Percentiles rank a stretch among this genome's conserved stretches.
Evolutionary conservation across 1,140 invertebrate species (phyloP).

Genomic region (Mylabris phalerata): DNA sequence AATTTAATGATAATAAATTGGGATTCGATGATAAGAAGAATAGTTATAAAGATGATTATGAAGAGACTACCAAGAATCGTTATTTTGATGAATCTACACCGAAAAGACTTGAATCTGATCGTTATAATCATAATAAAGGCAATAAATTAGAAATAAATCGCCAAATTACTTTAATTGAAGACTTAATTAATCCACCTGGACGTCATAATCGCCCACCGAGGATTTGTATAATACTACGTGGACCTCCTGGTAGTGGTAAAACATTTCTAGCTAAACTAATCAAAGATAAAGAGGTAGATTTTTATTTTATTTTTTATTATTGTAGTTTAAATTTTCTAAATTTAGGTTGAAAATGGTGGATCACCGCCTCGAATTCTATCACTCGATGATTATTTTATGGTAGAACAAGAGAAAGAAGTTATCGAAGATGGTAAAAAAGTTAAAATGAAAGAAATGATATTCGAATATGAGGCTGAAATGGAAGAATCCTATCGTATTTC

Average conservation of each 20-base stretch:
- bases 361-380: slow-evolving; percentile 82
- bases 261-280: slow-evolving; percentile 81
- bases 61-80: no score
- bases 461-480: slow-evolving; percentile 83
- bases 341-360: slow-evolving; percentile 66
- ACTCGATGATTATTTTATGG: slow-evolving; percentile 93
- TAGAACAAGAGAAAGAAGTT: slow-evolving; percentile 76
- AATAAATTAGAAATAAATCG: no score
- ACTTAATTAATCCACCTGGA: slow-evolving; percentile 69
- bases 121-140: no score
- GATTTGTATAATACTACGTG: slow-evolving; percentile 84
- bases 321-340: slow-evolving; percentile 5
- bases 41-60: no score
- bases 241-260: slow-evolving; percentile 85
- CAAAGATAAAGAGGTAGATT: slow-evolving; percentile 58
- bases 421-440: slow-evolving; percentile 70
- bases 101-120: no score
- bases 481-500: slow-evolving; percentile 76
- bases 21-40: no score
- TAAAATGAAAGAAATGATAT: slow-evolving; percentile 67
- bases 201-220: slow-evolving; percentile 67
- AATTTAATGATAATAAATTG: no score
- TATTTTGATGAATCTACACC: no score
- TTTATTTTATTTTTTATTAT: slow-evolving; percentile 5
- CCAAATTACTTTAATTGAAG: slow-evolving; percentile 62